A percentile compares a stretch with the other conserved stretches of the same genome.
Conservation (phyloP, 2,797 vertebrate species). For the Philypnodon macrostomus region DNA sequence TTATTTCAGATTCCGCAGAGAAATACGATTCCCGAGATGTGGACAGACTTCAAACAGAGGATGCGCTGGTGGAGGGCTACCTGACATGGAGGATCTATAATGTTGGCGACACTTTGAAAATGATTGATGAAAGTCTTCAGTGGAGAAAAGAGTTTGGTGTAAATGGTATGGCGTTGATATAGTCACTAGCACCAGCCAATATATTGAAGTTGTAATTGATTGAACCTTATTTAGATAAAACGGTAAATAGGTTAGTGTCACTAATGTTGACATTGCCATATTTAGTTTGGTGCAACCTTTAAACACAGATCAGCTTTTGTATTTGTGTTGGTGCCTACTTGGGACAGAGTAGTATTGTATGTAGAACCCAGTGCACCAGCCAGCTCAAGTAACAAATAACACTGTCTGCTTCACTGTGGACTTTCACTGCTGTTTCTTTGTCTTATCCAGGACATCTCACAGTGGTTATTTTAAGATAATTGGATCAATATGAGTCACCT, state of each 20-base stretch:
- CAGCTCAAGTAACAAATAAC: conserved; percentile 34
- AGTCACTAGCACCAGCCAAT: too few species aligned
- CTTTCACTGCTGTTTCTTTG: conserved; percentile 20
- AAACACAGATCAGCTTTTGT: conserved; percentile 27
- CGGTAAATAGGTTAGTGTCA: too few species aligned
- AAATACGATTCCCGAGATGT: conserved; percentile 92
- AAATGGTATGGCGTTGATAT: conserved; percentile 80
- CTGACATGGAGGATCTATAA: conserved; percentile 84
- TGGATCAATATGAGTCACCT: conserved; percentile 22
- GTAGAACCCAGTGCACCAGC: conserved; percentile 25
- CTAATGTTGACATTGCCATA: conserved; percentile 11
- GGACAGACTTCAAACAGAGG: conserved; percentile 86
- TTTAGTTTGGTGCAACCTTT: conserved; percentile 20
- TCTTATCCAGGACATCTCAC: conserved; percentile 41
- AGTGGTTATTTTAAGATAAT: conserved; percentile 41
- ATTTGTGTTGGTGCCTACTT: conserved; percentile 37
- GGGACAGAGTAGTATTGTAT: conserved; percentile 57
- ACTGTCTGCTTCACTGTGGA: conserved; percentile 25
- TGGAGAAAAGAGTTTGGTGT: conserved; percentile 91
- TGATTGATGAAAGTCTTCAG: conserved; percentile 95
- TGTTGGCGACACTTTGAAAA: conserved; percentile 90
- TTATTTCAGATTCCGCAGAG: conserved; percentile 80
- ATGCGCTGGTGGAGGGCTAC: conserved; percentile 83
- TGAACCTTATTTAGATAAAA: too few species aligned
- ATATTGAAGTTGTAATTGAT: too few species aligned